A percentile compares a stretch with the other conserved stretches of the same genome.
These are phyloP conservation scores for Petaurus breviceps DNA, from an alignment of 2,113 vertebrate genomes.

Conservation along the genomic window DNA sequence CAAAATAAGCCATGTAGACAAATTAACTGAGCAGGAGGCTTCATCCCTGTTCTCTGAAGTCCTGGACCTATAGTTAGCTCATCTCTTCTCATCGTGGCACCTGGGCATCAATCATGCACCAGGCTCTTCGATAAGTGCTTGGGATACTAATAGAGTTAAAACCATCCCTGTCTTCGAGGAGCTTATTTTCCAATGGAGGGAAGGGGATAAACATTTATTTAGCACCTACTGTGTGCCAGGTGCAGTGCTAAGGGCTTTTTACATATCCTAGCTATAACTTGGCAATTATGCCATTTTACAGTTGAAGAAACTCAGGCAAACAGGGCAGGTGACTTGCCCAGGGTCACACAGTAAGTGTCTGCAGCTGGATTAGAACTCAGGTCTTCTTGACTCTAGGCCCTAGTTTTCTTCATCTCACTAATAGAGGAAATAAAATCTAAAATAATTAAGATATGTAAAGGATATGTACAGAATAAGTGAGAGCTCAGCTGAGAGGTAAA, in stretches of 20 bases:
- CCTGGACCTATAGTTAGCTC: background rate
- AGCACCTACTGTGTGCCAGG: background rate
- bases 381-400: background rate
- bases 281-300: background rate
- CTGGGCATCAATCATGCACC: background rate
- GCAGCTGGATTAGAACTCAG: background rate
- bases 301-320: background rate
- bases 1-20: background rate
- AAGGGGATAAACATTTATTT: background rate
- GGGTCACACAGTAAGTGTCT: background rate
- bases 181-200: background rate
- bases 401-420: background rate
- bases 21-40: background rate
- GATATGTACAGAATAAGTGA: background rate
- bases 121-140: background rate
- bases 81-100: background rate
- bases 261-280: background rate
- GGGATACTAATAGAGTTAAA: background rate
- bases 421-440: background rate
- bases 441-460: background rate
- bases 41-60: background rate
- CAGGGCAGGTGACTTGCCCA: background rate
- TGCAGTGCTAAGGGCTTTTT: fast-evolving
- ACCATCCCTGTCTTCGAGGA: background rate
- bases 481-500: background rate